These are phyloP conservation scores for Bombus fervidus DNA, from an alignment of 1,140 invertebrate genomes.

Conservation along the genomic window DNA sequence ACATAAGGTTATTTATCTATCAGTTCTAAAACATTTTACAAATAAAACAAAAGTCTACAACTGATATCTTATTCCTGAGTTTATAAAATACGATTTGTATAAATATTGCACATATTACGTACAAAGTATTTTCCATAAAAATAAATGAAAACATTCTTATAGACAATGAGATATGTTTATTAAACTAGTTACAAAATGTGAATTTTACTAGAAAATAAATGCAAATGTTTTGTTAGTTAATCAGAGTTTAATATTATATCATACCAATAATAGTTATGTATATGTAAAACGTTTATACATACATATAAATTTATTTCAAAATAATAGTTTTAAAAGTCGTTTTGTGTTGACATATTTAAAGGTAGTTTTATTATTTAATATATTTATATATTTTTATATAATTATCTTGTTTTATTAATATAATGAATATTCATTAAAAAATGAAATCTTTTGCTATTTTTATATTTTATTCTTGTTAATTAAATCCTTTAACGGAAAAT, in stretches of 20 bases:
- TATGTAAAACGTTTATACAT: slow-evolving; percentile 1
- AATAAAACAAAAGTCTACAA: slow-evolving; percentile 46
- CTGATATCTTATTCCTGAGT: slow-evolving; percentile 26
- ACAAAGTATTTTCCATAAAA: slow-evolving; percentile 45
- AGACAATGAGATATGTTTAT: slow-evolving; percentile 59
- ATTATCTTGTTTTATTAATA: slow-evolving; percentile 4
- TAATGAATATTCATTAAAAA: neutral
- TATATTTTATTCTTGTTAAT: slow-evolving; percentile 36
- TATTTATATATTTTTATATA: neutral
- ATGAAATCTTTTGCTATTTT: neutral
- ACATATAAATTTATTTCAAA: slow-evolving; percentile 8
- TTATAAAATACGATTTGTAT: slow-evolving; percentile 50
- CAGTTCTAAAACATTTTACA: slow-evolving; percentile 45
- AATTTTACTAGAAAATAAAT: slow-evolving; percentile 67
- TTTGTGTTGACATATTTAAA: neutral
- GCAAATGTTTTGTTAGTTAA: slow-evolving; percentile 61
- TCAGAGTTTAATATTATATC: slow-evolving; percentile 38
- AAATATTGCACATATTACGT: slow-evolving; percentile 47
- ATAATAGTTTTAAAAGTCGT: neutral
- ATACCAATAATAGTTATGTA: slow-evolving; percentile 21
- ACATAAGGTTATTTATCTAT: slow-evolving; percentile 66
- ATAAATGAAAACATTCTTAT: slow-evolving; percentile 42
- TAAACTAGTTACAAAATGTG: slow-evolving; percentile 49
- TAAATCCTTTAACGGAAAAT: slow-evolving; percentile 59
- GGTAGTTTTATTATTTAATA: too few relatives aligned